Percentiles rank a stretch among this genome's conserved stretches.
These are phyloP conservation scores for Rhopalosiphum maidis DNA, from an alignment of 1,140 invertebrate genomes.

Conservation along the genomic window DNA sequence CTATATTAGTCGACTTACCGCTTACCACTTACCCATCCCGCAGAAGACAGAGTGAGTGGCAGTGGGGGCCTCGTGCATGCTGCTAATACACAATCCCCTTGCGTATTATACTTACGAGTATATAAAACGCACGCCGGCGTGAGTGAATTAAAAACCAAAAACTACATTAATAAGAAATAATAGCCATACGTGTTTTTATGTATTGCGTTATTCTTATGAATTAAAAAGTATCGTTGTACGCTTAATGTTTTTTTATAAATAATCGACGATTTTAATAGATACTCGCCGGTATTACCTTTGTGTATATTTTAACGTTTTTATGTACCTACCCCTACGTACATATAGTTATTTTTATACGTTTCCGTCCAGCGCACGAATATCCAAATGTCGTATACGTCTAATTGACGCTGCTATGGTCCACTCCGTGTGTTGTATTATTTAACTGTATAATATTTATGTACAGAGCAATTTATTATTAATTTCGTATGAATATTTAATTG, in stretches of 20 bases:
- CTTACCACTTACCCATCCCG: neutral
- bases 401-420: neutral
- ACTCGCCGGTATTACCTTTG: neutral
- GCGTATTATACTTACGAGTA: neutral
- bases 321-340: neutral
- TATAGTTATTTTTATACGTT: neutral
- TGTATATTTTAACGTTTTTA: neutral
- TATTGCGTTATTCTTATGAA: too few species aligned
- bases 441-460: neutral
- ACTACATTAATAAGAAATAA: too few species aligned
- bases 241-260: neutral
- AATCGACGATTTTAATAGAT: neutral
- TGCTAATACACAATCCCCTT: neutral
- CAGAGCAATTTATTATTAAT: neutral
- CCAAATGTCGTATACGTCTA: neutral
- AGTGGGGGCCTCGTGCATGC: neutral
- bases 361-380: neutral
- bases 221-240: neutral
- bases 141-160: too few species aligned
- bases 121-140: too few species aligned
- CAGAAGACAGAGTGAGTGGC: neutral
- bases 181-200: too few species aligned
- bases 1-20: conserved; percentile 1
- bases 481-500: neutral
- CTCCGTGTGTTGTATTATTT: neutral